A percentile compares a stretch with the other conserved stretches of the same genome.
Conservation (phyloP, 2,113 vertebrate species). For the Lathamus discolor region DNA sequence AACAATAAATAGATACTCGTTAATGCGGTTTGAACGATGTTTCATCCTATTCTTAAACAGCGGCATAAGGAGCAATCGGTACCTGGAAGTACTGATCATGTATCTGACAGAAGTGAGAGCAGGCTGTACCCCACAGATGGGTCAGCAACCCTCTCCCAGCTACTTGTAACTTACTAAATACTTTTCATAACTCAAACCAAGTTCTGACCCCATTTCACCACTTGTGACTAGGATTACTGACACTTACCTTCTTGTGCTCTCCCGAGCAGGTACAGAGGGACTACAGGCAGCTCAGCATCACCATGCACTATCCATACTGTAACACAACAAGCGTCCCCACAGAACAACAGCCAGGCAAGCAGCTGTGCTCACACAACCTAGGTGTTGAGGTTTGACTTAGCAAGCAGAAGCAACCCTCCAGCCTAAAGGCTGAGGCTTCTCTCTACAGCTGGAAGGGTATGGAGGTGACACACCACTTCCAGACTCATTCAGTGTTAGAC, state of each 20-base stretch:
- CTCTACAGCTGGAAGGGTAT: neutral
- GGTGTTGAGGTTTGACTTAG: accelerated
- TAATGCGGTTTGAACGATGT: accelerated
- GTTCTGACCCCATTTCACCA: neutral
- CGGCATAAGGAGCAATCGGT: accelerated
- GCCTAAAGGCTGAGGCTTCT: neutral
- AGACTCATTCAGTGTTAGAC: accelerated
- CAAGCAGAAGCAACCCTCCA: neutral
- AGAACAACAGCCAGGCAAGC: neutral
- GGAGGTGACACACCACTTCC: neutral
- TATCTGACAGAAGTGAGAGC: neutral
- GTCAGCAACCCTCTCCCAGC: neutral
- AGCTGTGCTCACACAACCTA: accelerated
- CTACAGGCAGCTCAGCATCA: neutral
- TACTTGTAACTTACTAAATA: accelerated
- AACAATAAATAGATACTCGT: accelerated
- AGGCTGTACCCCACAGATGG: accelerated
- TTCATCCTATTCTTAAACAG: neutral
- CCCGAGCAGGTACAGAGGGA: neutral
- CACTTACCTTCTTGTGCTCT: neutral
- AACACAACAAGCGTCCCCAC: accelerated
- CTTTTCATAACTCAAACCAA: accelerated
- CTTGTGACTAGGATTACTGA: accelerated
- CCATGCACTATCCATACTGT: accelerated
- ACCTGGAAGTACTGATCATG: accelerated